These are phyloP conservation scores for Cynodonichthys magdalenae DNA, from an alignment of 2,797 vertebrate genomes.

Conservation along the genomic window DNA sequence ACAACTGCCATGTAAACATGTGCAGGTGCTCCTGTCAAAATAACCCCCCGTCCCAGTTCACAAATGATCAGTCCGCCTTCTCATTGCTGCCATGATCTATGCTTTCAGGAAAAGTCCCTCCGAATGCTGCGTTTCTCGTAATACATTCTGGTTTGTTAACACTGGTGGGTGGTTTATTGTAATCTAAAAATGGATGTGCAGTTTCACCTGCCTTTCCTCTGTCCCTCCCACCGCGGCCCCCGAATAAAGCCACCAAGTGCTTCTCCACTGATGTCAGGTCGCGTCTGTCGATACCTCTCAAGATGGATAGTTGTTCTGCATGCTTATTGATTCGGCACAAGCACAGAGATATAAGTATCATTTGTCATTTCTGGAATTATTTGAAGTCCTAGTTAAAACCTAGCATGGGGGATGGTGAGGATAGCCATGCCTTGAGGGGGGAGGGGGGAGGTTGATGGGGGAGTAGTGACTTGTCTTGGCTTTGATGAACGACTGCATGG, in stretches of 20 bases:
- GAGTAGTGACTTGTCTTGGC: constrained; percentile 86
- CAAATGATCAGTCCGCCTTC: constrained; percentile 30
- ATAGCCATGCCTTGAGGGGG: constrained; percentile 87
- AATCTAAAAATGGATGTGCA: constrained; percentile 48
- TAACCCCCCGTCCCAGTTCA: constrained; percentile 53
- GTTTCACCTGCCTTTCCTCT: constrained; percentile 38
- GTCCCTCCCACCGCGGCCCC: constrained; percentile 61
- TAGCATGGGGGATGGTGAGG: constrained; percentile 83
- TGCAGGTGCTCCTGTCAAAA: constrained; percentile 76
- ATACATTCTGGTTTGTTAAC: constrained; percentile 53
- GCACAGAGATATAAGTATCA: constrained; percentile 90
- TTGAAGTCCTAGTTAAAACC: constrained; percentile 96
- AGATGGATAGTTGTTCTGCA: constrained; percentile 92
- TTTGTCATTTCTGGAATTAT: constrained; percentile 99
- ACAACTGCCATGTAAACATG: constrained; percentile 81
- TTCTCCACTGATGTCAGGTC: constrained; percentile 72
- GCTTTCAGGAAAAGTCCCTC: constrained; percentile 6
- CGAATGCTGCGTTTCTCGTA: constrained; percentile 32
- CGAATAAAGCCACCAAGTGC: constrained; percentile 81
- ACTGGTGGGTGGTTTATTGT: constrained; percentile 55
- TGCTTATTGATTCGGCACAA: constrained; percentile 93
- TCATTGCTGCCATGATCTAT: background rate
- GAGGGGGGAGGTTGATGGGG: constrained; percentile 80
- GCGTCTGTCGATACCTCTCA: constrained; percentile 88
- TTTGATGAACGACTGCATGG: constrained; percentile 95